These are phyloP conservation scores for Ictalurus furcatus DNA, from an alignment of 2,113 vertebrate genomes.

Conservation along the genomic window DNA sequence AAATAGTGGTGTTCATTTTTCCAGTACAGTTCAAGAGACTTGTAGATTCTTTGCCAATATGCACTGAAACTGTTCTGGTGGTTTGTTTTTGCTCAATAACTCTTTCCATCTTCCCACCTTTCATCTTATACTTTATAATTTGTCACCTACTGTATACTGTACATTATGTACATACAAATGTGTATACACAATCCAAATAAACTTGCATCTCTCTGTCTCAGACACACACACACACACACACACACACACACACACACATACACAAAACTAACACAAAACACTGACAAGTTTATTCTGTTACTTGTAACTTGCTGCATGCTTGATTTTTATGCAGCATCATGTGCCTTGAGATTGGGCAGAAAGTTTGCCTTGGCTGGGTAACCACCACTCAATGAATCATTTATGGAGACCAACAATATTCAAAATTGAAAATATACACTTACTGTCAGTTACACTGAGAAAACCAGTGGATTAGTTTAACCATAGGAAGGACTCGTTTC, in stretches of 20 bases:
- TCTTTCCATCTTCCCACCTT: background rate
- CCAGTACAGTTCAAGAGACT: background rate
- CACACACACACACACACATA: no score
- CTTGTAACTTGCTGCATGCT: background rate
- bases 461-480: background rate
- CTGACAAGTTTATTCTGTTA: background rate
- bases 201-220: background rate
- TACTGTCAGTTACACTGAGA: background rate
- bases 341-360: background rate
- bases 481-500: background rate
- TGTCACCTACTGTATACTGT: background rate
- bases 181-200: background rate
- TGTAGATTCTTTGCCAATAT: background rate
- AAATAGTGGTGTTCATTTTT: background rate
- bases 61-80: background rate
- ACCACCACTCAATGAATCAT: slow-evolving; percentile 11
- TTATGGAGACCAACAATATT: slow-evolving; percentile 2
- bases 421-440: slow-evolving; percentile 2
- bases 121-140: background rate
- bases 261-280: background rate
- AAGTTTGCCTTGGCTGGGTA: slow-evolving; percentile 9
- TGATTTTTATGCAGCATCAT: slow-evolving; percentile 11
- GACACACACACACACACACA: background rate
- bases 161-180: background rate
- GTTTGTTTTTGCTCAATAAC: background rate